These are phyloP conservation scores for Plemyria rubiginata DNA, from an alignment of 2,888 invertebrate genomes.

Conservation along the genomic window DNA sequence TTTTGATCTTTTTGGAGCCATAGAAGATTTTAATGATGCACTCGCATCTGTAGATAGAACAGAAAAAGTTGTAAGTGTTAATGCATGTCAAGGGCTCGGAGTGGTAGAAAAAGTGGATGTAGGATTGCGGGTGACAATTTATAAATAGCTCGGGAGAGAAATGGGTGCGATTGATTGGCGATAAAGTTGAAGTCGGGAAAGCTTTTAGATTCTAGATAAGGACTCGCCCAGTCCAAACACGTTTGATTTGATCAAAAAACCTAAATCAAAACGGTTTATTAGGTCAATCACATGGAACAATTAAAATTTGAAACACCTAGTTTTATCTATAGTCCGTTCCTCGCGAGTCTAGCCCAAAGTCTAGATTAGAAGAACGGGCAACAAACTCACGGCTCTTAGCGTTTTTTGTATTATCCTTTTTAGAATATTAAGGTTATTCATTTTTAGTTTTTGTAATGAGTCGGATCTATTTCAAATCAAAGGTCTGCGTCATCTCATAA, in stretches of 20 bases:
- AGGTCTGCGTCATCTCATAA: no score
- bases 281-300: no score
- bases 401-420: no score
- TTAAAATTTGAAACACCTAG: no score
- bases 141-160: constrained; percentile 70
- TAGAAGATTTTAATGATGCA: constrained; percentile 83
- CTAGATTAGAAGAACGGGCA: no score
- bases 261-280: no score
- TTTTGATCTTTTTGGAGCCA: constrained; percentile 83
- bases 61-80: constrained; percentile 84
- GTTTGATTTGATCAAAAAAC: constrained; percentile 35
- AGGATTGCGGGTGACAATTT: constrained; percentile 80
- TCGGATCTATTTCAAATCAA: no score
- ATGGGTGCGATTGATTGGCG: constrained; percentile 56
- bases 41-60: constrained; percentile 78
- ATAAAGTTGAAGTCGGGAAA: constrained; percentile 50
- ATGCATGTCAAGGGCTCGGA: constrained; percentile 81
- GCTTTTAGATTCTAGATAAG: constrained; percentile 48
- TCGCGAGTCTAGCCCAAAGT: no score
- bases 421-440: no score
- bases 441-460: no score
- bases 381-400: no score
- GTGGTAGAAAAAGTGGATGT: constrained; percentile 74
- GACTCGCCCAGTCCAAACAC: constrained; percentile 49
- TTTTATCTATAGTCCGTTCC: no score